These are phyloP conservation scores for Eriosoma lanigerum DNA, from an alignment of 1,140 invertebrate genomes.

Conservation along the genomic window DNA sequence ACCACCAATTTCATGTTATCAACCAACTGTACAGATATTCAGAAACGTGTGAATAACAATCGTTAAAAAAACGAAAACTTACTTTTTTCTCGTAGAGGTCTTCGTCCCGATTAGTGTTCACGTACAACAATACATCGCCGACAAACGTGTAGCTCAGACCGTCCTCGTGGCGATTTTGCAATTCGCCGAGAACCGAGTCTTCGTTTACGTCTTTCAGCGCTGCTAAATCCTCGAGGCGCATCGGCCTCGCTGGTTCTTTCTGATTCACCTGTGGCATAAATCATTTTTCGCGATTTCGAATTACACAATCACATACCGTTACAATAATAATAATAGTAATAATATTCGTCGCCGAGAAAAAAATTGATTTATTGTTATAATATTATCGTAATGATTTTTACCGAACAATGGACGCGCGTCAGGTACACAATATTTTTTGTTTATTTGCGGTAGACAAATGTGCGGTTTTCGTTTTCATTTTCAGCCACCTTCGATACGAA, in stretches of 20 bases:
- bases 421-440: too few relatives aligned
- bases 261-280: conserved; percentile 56
- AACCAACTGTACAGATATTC: too few relatives aligned
- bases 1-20: too few relatives aligned
- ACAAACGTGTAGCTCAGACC: conserved; percentile 83
- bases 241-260: conserved; percentile 63
- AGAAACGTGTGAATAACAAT: neutral
- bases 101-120: conserved; percentile 79
- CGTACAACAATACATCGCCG: conserved; percentile 82
- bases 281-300: neutral
- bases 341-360: too few relatives aligned
- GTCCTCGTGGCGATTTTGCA: conserved; percentile 70
- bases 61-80: too few relatives aligned
- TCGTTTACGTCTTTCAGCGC: conserved; percentile 77
- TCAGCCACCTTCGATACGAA: too few relatives aligned
- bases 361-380: too few relatives aligned
- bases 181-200: conserved; percentile 73
- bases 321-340: conserved; percentile 13
- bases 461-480: too few relatives aligned
- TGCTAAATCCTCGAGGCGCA: conserved; percentile 84
- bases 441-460: too few relatives aligned
- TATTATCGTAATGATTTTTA: neutral
- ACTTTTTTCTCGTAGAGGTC: conserved; percentile 71
- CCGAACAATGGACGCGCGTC: conserved; percentile 6
- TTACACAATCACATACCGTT: neutral